phyloP scores from a whole-genome alignment of 2,888 invertebrate species.

The Tetranychus piercei region DNA sequence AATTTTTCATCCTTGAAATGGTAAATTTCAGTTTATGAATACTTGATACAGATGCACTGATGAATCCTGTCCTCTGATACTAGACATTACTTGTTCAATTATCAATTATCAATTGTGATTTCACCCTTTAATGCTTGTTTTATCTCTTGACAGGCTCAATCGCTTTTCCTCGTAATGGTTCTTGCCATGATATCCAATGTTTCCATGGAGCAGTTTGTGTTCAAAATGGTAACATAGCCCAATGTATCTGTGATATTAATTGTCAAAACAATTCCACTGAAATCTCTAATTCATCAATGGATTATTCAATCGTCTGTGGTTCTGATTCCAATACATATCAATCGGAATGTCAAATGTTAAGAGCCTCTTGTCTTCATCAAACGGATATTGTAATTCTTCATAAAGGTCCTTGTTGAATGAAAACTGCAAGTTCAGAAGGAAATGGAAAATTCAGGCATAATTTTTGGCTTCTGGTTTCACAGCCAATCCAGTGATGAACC shows the following conservation, averaged over 20 bases:
- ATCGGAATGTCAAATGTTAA: constrained; percentile 56
- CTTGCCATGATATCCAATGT: constrained; percentile 52
- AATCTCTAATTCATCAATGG: constrained; percentile 24
- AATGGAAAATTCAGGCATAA: too few relatives aligned
- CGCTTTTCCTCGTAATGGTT: constrained; percentile 16
- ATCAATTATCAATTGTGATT: too few relatives aligned
- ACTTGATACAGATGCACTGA: too few relatives aligned
- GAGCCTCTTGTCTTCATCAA: constrained; percentile 55
- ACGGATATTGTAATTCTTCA: constrained; percentile 52
- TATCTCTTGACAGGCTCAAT: neutral
- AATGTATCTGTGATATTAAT: constrained; percentile 58
- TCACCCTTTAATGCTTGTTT: too few relatives aligned
- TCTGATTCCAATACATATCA: constrained; percentile 63
- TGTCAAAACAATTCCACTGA: constrained; percentile 33
- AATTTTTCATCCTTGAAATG: too few relatives aligned
- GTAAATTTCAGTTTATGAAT: too few relatives aligned
- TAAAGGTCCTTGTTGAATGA: constrained; percentile 31
- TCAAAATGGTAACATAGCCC: constrained; percentile 45
- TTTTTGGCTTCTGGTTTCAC: too few relatives aligned
- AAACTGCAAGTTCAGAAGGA: too few relatives aligned
- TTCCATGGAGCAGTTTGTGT: constrained; percentile 66
- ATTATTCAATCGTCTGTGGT: constrained; percentile 46
- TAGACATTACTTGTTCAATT: too few relatives aligned
- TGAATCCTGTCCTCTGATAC: too few relatives aligned
- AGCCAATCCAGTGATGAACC: too few relatives aligned